Base-by-base conservation (phyloP, 2,797 vertebrate species). In the Vultur gryphus region DNA sequence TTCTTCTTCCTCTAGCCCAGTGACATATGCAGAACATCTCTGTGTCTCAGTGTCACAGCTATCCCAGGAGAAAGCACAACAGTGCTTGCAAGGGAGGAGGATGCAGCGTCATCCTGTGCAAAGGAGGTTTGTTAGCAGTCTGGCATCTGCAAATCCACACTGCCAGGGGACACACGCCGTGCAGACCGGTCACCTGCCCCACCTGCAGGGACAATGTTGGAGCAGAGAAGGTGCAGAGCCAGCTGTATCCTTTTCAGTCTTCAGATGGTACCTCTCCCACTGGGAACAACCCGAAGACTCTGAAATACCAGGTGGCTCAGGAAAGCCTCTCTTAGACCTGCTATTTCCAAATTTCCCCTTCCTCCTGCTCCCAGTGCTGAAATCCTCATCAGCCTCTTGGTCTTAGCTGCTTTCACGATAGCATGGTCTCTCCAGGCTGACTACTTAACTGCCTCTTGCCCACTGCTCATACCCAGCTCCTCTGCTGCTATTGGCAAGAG, bases 61-160 rank as follows among this genome's bases (percentile, higher is more conserved):
- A 28, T 10, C 41, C 31, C 61, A 41, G 37, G 33, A 75, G 65
- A 81, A 81, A 70, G 65, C 59, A 77, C 4, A 20, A 18, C 33
- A 44, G 52, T 4, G 29, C 29, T 39, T 43, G 33, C 46, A 48
- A 41, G n/a, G 59, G 33, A 67, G 29, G 24, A 69, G 14, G 43
- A 35, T 33, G 39, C 43, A 48, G 52, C 0, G 0, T 13, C 0
- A 0, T 35, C 33, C 41, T 69, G 19, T 29, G 54, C 41, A 18
- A 18, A 80, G 62, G 19, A 64, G n/a, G 29, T 61, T 41, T 81
- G 41, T 7, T 66, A 65, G 70, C 58, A 48, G 35, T 6, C 1
- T 3, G 37, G 26, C 20, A 49, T 29, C 52, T 59, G 41, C n/a
- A 59, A 49, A 44, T 15, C 49, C 52, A 13, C n/a, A 3, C 12